phyloP scores from a whole-genome alignment of 2,888 invertebrate species.

The Pristionchus fissidentatus region DNA sequence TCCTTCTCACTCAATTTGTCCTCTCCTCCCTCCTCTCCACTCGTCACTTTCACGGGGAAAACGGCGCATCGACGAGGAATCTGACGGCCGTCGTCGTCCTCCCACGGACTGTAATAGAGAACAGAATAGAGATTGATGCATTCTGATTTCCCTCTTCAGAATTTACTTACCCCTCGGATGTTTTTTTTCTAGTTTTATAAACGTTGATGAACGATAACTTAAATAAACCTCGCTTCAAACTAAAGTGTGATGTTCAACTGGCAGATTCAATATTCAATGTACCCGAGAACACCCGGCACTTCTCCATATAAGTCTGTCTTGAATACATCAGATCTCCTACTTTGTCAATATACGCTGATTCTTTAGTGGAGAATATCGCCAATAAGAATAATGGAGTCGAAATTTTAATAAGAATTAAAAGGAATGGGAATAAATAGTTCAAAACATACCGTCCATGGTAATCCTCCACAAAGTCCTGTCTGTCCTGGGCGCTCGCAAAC shows the following conservation, averaged over 20 bases:
- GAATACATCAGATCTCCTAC: too few species aligned
- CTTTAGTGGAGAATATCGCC: too few species aligned
- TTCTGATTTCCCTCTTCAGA: not conserved
- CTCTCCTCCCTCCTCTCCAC: not conserved
- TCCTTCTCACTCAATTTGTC: constrained; percentile 27
- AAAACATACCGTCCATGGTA: constrained; percentile 71
- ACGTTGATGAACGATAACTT: not conserved
- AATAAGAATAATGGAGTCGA: not conserved
- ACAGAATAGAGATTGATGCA: not conserved
- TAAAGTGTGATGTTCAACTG: not conserved
- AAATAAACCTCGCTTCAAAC: not conserved
- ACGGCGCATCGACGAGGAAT: constrained; percentile 47
- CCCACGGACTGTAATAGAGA: constrained; percentile 12
- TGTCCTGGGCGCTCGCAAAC: constrained; percentile 61
- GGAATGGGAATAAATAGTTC: not conserved
- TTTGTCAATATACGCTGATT: too few species aligned
- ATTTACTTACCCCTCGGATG: not conserved
- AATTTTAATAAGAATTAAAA: too few species aligned
- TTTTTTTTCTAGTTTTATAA: not conserved
- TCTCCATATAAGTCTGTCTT: too few species aligned
- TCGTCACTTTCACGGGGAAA: constrained; percentile 42
- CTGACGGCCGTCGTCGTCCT: constrained; percentile 36
- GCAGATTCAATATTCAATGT: too few species aligned
- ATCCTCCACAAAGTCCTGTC: constrained; percentile 73
- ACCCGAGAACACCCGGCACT: too few species aligned